Evolutionary conservation across 2,113 vertebrate genomes (phyloP).

Genomic region (Oophaga pumilio): DNA sequence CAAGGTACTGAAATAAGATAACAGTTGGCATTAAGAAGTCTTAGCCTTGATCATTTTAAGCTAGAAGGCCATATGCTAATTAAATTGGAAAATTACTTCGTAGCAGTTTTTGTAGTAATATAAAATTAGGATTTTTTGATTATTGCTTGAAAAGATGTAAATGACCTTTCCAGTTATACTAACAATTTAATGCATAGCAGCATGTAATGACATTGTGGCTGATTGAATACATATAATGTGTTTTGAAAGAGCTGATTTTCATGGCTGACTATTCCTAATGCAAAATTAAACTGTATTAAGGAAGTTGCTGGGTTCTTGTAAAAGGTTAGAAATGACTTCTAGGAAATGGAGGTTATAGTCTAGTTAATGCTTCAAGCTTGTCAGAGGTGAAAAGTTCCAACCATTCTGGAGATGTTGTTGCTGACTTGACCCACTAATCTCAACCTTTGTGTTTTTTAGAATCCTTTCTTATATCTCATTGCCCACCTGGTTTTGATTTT

Average conservation of each 20-base stretch:
- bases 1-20: slow-evolving; percentile 54
- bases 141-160: background rate
- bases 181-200: background rate
- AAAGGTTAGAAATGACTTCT: background rate
- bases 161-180: background rate
- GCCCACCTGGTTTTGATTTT: background rate
- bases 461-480: background rate
- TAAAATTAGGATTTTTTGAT: background rate
- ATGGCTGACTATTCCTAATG: too few relatives aligned
- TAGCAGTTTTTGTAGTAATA: background rate
- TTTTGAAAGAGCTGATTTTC: background rate
- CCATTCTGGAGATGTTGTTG: background rate
- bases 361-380: background rate
- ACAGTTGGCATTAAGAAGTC: slow-evolving; percentile 43
- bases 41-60: slow-evolving; percentile 54
- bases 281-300: background rate
- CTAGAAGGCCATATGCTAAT: slow-evolving; percentile 59
- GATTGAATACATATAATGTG: background rate
- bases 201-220: background rate
- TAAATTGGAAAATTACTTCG: slow-evolving; percentile 44
- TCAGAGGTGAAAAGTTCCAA: background rate
- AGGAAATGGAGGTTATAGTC: background rate
- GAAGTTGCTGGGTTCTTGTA: background rate
- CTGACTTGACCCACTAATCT: background rate
- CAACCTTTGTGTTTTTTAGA: background rate